Base-by-base conservation (phyloP, 1,140 invertebrate species). In the Rhagoletis pomonella region DNA sequence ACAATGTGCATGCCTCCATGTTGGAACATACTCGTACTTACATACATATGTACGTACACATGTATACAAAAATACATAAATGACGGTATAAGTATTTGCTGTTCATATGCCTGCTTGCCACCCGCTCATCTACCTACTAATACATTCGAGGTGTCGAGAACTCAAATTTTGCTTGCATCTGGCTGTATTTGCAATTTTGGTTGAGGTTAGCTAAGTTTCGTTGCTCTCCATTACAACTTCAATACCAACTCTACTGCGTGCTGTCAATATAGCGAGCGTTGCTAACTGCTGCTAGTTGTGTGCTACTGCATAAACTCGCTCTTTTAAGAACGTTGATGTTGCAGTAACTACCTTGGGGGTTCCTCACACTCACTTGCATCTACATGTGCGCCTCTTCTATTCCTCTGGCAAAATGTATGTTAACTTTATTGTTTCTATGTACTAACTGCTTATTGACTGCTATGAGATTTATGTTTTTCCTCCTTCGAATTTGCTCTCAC, bases 171-270 rank as follows among this genome's bases (percentile, higher is more conserved):
- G 39, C 3, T 47, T 1, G 39, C 14, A 1, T 73, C 67, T 73
- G 44, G 19, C 64, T 14, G 10, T 42, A 47, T 14, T n/a, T 6
- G 4, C 39, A n/a, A 17, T 5, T 67, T 2, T 6, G 14, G 17
- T 73, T 73, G 67, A 73, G 67, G 67, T 73, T 73, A 73, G 39
- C 9, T n/a, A 44, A 47, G 29, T 67, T 67, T 67, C 10, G 65
- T 19, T 47, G 42, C 44, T 42, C 64, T 73, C 50, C 50, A 55
- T 55, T 55, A 55, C 50, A 55, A 55, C 10, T 73, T 73, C 67
- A 3, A 67, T 67, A 29, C 42, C 39, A 29, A 29, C 29, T 73
- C 67, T 39, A 4, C 42, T n/a, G 10, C 67, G 10, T 73, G 14
- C 42, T 73, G 39, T 73, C 67, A 47, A 73, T 73, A 47, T 12